Evolutionary conservation across 2,797 vertebrate genomes (phyloP).

Genomic region (Graptemys geographica): DNA sequence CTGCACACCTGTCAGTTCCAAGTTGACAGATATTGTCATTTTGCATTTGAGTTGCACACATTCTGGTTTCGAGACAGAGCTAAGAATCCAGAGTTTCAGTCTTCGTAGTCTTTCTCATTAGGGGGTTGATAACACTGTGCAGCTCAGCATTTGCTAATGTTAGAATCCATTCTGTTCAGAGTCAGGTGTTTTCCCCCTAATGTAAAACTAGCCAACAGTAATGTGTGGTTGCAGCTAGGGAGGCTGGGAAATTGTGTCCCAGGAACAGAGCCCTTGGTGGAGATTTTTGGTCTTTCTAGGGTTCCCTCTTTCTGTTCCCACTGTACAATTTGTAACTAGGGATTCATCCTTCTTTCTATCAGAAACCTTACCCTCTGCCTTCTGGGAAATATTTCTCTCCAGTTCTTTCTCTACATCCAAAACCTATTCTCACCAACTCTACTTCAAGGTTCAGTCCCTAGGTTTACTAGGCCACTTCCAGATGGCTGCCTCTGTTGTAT

Average conservation of each 20-base stretch:
- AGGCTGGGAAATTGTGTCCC: slow-evolving; percentile 24
- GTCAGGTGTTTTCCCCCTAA: neutral
- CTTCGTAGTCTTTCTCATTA: neutral
- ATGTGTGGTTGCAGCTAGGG: slow-evolving; percentile 22
- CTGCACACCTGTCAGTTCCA: neutral
- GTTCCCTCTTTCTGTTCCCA: slow-evolving; percentile 13
- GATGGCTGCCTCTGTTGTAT: neutral
- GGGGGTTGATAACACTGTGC: neutral
- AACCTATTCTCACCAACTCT: neutral
- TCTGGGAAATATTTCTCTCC: neutral
- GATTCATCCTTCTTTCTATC: slow-evolving; percentile 18
- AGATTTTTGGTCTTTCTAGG: accelerated
- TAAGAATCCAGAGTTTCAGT: neutral
- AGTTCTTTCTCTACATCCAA: accelerated
- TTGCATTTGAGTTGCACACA: neutral
- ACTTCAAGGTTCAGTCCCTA: neutral
- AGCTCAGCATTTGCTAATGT: neutral
- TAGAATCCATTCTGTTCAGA: neutral
- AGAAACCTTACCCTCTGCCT: neutral
- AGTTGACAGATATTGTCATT: neutral
- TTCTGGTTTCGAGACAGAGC: neutral
- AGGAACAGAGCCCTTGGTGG: slow-evolving; percentile 13
- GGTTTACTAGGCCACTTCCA: neutral
- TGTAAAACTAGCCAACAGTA: slow-evolving; percentile 21
- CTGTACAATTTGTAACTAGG: neutral